phyloP scores from a whole-genome alignment of 2,113 vertebrate species.

The Lathamus discolor region DNA sequence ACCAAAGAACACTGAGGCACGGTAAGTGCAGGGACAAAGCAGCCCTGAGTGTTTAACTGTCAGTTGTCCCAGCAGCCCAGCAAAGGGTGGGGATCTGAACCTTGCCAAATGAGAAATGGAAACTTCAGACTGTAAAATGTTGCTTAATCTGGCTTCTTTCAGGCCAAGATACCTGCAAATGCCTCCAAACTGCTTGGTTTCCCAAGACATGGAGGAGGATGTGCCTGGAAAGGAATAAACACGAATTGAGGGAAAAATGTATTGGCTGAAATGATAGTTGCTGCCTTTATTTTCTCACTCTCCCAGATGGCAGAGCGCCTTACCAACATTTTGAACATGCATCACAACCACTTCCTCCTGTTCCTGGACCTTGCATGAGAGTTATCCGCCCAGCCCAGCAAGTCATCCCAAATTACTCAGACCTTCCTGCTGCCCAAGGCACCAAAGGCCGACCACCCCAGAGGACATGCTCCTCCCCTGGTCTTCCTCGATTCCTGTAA shows the following conservation, averaged over 20 bases:
- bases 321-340: constrained; percentile 18
- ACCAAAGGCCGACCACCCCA: neutral
- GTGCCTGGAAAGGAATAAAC: neutral
- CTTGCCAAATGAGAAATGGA: fast-evolving
- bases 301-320: constrained; percentile 53
- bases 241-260: neutral
- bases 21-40: neutral
- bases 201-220: neutral
- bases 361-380: constrained; percentile 44
- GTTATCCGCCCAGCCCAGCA: constrained; percentile 27
- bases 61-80: neutral
- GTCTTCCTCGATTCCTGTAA: constrained; percentile 51
- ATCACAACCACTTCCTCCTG: constrained; percentile 19
- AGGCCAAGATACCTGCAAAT: neutral
- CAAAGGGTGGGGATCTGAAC: neutral
- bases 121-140: neutral
- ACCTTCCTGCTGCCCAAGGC: constrained; percentile 14
- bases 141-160: neutral
- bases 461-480: constrained; percentile 10
- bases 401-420: constrained; percentile 60
- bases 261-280: neutral
- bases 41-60: neutral
- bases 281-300: constrained; percentile 45
- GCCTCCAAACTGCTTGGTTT: neutral
- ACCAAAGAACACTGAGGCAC: neutral